Conservation (phyloP, 1,140 invertebrate species). For the Zaprionus tsacasi region DNA sequence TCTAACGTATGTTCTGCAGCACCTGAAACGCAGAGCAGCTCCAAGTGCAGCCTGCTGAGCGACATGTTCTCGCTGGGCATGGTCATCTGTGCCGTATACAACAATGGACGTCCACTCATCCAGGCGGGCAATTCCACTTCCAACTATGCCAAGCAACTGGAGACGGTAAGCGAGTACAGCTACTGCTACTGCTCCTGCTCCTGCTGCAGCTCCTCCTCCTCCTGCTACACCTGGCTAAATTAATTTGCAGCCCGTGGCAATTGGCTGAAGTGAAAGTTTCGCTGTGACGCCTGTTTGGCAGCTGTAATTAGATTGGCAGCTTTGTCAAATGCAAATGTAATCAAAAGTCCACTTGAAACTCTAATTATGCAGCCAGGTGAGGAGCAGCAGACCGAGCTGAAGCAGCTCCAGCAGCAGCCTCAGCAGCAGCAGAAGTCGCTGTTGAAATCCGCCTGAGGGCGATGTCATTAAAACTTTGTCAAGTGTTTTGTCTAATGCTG, state of each 20-base stretch:
- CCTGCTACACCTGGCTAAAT: constrained; percentile 34
- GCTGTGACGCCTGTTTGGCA: constrained; percentile 63
- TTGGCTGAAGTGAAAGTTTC: constrained; percentile 56
- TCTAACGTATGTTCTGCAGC: constrained; percentile 85
- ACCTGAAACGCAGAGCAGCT: constrained; percentile 94
- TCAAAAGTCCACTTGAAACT: constrained; percentile 82
- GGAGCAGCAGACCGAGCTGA: constrained; percentile 43
- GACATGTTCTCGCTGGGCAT: constrained; percentile 98
- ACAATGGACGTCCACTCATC: constrained; percentile 93
- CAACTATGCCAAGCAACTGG: constrained; percentile 95
- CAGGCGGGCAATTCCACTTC: constrained; percentile 94
- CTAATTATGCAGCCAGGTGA: constrained; percentile 79
- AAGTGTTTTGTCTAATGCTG: constrained; percentile 61
- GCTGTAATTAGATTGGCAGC: constrained; percentile 80
- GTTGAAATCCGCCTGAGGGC: constrained; percentile 21
- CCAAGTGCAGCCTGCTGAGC: constrained; percentile 92
- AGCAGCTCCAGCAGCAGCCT: not conserved
- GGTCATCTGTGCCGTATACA: constrained; percentile 96
- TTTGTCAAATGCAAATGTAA: constrained; percentile 83
- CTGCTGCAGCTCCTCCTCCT: not conserved
- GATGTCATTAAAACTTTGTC: constrained; percentile 76
- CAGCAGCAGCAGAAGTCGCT: not conserved
- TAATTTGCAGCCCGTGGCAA: constrained; percentile 53
- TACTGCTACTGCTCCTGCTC: not conserved
- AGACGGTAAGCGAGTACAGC: constrained; percentile 87